Base-by-base conservation (phyloP, 2,888 invertebrate species). In the Chelonus formosanus region DNA sequence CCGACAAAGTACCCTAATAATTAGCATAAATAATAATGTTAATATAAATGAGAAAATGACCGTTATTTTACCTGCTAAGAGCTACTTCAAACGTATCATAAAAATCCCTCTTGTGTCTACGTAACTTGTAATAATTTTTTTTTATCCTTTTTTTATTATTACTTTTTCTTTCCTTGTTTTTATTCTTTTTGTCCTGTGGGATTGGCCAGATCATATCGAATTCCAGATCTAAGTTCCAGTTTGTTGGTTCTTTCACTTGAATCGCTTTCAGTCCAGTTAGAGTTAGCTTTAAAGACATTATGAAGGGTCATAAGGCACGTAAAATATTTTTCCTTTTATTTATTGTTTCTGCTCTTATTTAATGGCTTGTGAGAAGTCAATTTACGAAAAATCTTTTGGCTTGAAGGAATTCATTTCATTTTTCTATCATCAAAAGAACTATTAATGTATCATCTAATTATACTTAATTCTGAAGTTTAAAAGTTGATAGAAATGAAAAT, bases 141-240 rank as follows among this genome's bases (percentile, higher is more conserved):
- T 61, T 72, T 3, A 64, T 64, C 40, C 58, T 47, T 65, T 72
- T 77, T 35, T 63, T 63, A 40, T 4, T 62, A 53, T 60, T 48
- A 43, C 53, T 70, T 66, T 50, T 54, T 48, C 60, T 63, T 31
- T 63, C 70, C 52, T 64, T 60, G 53, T 53, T 45, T 50, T 62
- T 52, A 53, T 58, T 58, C n/a, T 72, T 70, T 48, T 76, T 69
- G 4, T 74, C 73, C 8, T 71, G 71, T 5, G 80, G 82, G 67
- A 84, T 80, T 8, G 83, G 83, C 83, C 87, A 90, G 8, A 87
- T 84, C 2, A 89, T 85, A 66, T 90, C 90, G 47, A 88, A 86
- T 78, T 90, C 90, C 45, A 87, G 75, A 0, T 86, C 85, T 0
- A 88, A 77, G 69, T 89, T 89, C 86, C 88, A 88, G 3, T 88